A percentile compares a stretch with the other conserved stretches of the same genome.
Conservation (phyloP, 2,888 invertebrate genomes). For the Toxonevra muliebris region DNA sequence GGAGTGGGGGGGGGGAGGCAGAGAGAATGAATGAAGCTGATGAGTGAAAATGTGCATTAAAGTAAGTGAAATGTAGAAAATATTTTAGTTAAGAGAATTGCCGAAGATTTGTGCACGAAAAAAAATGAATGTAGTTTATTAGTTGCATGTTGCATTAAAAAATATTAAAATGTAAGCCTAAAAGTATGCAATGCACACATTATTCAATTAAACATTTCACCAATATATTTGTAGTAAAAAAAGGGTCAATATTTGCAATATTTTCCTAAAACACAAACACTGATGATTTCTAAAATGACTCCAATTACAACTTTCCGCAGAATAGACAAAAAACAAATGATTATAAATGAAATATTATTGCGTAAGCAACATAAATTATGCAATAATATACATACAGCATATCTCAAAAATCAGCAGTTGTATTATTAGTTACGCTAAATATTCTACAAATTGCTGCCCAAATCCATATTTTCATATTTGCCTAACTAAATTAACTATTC, state of each 20-base stretch:
- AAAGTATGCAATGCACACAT: constrained; percentile 21
- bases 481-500: no score
- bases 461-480: no score
- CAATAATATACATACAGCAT: constrained; percentile 8
- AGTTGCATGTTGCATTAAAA: neutral
- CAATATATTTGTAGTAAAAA: neutral
- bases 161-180: constrained; percentile 5
- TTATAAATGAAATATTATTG: constrained; percentile 3
- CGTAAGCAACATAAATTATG: constrained; percentile 21
- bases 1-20: neutral
- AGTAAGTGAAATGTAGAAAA: neutral
- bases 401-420: neutral
- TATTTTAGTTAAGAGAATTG: neutral
- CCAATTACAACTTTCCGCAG: no score
- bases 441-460: constrained; percentile 8
- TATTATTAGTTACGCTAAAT: constrained; percentile 14
- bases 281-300: no score
- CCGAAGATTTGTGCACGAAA: neutral
- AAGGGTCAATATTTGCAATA: no score
- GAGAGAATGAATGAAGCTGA: neutral
- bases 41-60: neutral
- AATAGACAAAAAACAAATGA: constrained; percentile 12
- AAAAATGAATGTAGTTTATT: neutral
- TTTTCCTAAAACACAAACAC: no score
- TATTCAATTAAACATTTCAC: neutral